Evolutionary conservation across 2,797 vertebrate genomes (phyloP).

Genomic region (Leptodactylus fallax): DNA sequence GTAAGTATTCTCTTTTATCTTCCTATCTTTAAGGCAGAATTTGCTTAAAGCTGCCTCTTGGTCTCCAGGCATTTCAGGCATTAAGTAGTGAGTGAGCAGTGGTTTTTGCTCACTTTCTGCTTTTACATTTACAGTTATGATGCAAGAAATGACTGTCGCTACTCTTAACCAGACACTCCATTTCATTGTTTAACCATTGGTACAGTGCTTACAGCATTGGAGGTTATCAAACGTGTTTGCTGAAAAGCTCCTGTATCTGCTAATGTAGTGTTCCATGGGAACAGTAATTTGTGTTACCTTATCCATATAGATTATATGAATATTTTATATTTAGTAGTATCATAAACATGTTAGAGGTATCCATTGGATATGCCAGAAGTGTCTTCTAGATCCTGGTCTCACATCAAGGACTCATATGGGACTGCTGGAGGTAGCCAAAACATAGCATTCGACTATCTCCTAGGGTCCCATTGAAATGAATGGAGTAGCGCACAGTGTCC

Average conservation of each 20-base stretch:
- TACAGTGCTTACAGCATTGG: background rate
- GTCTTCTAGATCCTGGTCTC: too few relatives aligned
- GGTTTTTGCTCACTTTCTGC: background rate
- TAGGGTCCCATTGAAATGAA: too few relatives aligned
- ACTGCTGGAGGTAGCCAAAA: too few relatives aligned
- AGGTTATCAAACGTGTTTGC: background rate
- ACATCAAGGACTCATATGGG: too few relatives aligned
- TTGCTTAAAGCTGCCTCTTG: conserved; percentile 22
- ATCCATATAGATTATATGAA: background rate
- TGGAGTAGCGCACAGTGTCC: too few relatives aligned
- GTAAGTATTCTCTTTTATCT: conserved; percentile 74
- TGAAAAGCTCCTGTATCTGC: too few relatives aligned
- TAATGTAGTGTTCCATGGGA: background rate
- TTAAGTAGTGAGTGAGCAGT: background rate
- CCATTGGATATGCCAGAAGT: too few relatives aligned
- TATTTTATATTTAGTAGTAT: background rate
- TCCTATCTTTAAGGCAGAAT: conserved; percentile 6
- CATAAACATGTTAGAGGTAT: background rate
- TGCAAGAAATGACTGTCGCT: background rate
- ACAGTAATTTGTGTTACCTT: background rate
- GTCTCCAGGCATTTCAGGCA: conserved; percentile 30
- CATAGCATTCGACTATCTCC: too few relatives aligned
- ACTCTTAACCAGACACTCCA: background rate
- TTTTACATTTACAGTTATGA: background rate
- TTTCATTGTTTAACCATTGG: background rate